Conservation (phyloP, 1,140 invertebrate genomes). For the Plutomurus gul region DNA sequence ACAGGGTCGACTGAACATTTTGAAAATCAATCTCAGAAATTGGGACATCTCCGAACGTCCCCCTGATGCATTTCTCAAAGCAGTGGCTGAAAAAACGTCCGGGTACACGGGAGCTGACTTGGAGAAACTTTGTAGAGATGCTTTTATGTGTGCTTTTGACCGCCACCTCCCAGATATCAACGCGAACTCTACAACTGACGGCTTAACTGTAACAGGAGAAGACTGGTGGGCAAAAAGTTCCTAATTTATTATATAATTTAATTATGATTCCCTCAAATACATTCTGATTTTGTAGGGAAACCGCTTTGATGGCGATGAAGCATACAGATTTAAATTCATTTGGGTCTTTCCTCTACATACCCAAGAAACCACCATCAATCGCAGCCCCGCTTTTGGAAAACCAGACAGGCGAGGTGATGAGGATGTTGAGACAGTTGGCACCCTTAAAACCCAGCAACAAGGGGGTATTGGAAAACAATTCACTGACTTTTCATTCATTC, state of each 20-base stretch:
- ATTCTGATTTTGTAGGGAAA: not conserved
- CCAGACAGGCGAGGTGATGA: no score
- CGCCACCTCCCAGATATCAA: not conserved
- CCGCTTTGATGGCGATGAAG: not conserved
- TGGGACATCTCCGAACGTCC: not conserved
- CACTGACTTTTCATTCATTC: no score
- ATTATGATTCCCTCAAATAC: not conserved
- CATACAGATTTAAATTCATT: not conserved
- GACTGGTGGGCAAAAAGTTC: not conserved
- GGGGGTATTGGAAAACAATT: no score
- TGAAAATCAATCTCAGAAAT: not conserved
- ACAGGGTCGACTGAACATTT: not conserved
- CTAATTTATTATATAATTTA: not conserved
- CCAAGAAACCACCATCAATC: no score
- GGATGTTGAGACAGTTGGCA: no score
- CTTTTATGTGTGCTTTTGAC: not conserved
- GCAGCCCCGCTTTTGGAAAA: no score
- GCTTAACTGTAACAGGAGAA: not conserved
- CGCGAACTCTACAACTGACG: not conserved
- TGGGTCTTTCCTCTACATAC: not conserved
- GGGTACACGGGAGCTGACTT: not conserved
- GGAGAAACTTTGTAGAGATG: not conserved
- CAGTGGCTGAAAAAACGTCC: not conserved
- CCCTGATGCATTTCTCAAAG: not conserved
- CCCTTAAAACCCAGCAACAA: no score